These are phyloP conservation scores for Melieria crassipennis DNA, from an alignment of 2,888 invertebrate species.

Conservation along the genomic window DNA sequence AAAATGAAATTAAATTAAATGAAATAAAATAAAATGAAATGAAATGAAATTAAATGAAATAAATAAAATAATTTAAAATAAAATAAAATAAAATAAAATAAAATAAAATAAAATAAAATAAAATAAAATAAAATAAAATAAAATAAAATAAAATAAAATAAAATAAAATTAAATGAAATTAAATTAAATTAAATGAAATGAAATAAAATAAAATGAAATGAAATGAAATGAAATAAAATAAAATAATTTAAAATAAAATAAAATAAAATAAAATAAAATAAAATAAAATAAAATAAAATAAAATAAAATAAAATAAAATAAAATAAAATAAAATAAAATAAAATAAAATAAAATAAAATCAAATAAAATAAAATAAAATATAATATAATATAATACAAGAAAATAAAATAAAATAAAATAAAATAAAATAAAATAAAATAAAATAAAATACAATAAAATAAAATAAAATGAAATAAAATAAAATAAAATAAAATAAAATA, in stretches of 20 bases:
- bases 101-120: too few relatives aligned
- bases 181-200: too few relatives aligned
- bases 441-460: neutral
- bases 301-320: neutral
- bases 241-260: neutral
- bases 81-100: neutral
- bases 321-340: neutral
- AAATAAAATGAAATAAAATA: neutral
- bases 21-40: too few relatives aligned
- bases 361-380: neutral
- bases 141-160: neutral
- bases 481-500: too few relatives aligned
- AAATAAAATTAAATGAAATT: neutral
- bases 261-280: neutral
- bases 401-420: neutral
- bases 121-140: too few relatives aligned
- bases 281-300: neutral
- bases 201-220: neutral
- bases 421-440: constrained; percentile 2
- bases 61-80: neutral
- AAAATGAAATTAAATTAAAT: too few relatives aligned
- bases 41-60: neutral
- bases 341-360: neutral
- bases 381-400: neutral
- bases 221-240: neutral